These are phyloP conservation scores for Dromas ardeola DNA, from an alignment of 2,113 vertebrate species.

Conservation along the genomic window DNA sequence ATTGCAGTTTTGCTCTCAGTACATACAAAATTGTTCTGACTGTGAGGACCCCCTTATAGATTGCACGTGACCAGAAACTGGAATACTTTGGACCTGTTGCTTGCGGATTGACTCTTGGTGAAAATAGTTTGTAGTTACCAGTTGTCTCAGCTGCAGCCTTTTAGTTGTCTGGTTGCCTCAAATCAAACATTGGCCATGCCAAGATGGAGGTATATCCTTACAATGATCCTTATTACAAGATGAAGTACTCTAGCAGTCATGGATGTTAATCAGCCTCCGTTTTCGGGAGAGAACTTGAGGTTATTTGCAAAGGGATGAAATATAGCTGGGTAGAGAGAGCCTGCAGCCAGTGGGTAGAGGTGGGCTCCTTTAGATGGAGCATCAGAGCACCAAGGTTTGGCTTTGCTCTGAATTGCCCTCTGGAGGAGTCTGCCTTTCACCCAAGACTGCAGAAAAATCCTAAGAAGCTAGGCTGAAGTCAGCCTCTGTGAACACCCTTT, in stretches of 20 bases:
- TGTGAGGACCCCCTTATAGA: neutral
- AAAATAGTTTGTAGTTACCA: neutral
- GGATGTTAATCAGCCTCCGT: neutral
- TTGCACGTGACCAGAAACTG: neutral
- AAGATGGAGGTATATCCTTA: neutral
- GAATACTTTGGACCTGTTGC: neutral
- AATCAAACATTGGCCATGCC: neutral
- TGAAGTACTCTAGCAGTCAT: neutral
- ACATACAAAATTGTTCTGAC: neutral
- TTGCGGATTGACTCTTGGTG: neutral
- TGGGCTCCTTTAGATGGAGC: neutral
- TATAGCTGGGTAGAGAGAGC: neutral
- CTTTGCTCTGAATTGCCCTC: neutral
- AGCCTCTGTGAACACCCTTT: neutral
- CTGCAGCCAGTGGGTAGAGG: neutral
- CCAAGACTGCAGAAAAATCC: neutral
- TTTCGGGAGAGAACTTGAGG: neutral
- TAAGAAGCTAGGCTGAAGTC: neutral
- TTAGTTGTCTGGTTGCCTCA: neutral
- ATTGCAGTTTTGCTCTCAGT: neutral
- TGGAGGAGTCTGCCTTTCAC: neutral
- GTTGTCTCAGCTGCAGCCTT: neutral
- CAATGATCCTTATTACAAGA: neutral
- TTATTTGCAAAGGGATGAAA: neutral
- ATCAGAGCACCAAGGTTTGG: neutral